phyloP scores from a whole-genome alignment of 2,113 vertebrate genomes.

The Dromaius novaehollandiae region DNA sequence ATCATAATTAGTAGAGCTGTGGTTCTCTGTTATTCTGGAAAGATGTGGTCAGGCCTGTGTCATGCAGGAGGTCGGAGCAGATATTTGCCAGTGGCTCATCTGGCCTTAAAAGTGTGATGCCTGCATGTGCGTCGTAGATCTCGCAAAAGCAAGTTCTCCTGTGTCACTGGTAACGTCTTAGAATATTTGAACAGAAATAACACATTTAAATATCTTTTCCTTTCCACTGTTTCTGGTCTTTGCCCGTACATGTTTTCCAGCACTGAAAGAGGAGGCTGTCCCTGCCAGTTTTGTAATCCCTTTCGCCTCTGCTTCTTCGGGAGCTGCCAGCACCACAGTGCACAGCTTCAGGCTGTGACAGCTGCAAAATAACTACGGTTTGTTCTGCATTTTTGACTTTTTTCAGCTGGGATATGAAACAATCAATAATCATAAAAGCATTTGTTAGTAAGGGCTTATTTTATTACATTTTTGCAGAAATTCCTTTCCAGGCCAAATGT shows the following conservation, averaged over 20 bases:
- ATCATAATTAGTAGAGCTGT: not conserved
- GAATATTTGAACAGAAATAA: not conserved
- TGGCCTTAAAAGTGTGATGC: not conserved
- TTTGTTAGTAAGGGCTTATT: not conserved
- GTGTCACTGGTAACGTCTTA: not conserved
- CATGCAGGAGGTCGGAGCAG: not conserved
- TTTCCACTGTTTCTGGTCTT: not conserved
- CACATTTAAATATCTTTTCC: not conserved
- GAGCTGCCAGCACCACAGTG: not conserved
- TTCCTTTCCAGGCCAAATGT: not conserved
- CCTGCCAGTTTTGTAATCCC: not conserved
- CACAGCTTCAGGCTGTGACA: not conserved
- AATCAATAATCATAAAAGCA: not conserved
- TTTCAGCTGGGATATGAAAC: not conserved
- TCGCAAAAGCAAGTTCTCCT: not conserved
- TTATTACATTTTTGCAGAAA: not conserved
- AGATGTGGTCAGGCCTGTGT: not conserved
- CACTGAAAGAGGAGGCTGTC: accelerated
- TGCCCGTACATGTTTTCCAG: accelerated
- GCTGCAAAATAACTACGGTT: not conserved
- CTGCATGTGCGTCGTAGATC: accelerated
- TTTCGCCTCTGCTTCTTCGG: not conserved
- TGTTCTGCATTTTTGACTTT: not conserved
- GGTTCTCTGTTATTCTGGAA: not conserved
- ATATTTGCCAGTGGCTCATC: not conserved